phyloP scores from a whole-genome alignment of 2,113 vertebrate genomes.

The Eonycteris spelaea region DNA sequence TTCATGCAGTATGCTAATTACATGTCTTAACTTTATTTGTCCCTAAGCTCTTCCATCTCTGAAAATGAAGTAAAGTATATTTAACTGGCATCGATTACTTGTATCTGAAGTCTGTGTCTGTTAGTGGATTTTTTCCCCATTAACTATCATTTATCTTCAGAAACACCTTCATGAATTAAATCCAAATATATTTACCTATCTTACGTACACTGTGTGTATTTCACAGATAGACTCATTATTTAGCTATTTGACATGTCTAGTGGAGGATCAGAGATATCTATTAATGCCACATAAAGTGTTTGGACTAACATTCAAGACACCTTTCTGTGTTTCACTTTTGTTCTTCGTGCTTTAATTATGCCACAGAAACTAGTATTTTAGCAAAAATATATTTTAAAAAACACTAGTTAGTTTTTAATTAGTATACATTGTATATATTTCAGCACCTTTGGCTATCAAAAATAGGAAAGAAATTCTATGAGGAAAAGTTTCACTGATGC shows the following conservation, averaged over 20 bases:
- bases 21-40: neutral
- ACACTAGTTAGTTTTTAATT: neutral
- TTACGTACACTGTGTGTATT: slow-evolving; percentile 16
- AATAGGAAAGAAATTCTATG: neutral
- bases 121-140: slow-evolving; percentile 30
- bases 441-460: neutral
- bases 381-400: neutral
- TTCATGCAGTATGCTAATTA: neutral
- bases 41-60: neutral
- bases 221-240: slow-evolving; percentile 13
- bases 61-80: slow-evolving; percentile 8
- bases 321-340: neutral
- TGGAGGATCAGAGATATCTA: neutral
- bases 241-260: neutral
- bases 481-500: neutral
- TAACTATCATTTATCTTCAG: slow-evolving; percentile 14
- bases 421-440: neutral
- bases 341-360: neutral
- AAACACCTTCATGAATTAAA: neutral
- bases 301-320: neutral
- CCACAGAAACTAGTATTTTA: neutral
- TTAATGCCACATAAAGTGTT: neutral
- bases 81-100: slow-evolving; percentile 34
- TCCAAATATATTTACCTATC: slow-evolving; percentile 12
- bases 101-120: neutral